Evolutionary conservation across 1,140 invertebrate genomes (phyloP).

Genomic region (Stenopsyche tienmushanensis): DNA sequence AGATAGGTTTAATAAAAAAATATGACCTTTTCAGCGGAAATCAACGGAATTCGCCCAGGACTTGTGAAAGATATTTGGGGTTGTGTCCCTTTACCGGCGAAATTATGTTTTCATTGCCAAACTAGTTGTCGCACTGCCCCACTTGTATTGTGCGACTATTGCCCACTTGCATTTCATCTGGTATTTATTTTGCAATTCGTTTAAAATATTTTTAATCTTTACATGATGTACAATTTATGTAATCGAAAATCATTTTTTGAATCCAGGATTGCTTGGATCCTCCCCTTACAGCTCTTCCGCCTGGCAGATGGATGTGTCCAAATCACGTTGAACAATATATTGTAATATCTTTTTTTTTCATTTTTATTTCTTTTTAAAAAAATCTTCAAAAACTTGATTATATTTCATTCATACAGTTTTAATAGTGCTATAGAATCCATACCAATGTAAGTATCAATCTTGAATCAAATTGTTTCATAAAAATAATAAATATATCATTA

Average conservation of each 20-base stretch:
- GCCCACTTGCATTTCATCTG: conserved; percentile 84
- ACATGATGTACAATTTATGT: too few relatives aligned
- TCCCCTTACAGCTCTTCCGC: conserved; percentile 82
- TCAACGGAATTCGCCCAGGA: conserved; percentile 41
- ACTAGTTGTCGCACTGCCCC: conserved; percentile 81
- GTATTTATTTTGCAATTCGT: conserved; percentile 35
- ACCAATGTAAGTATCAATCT: too few relatives aligned
- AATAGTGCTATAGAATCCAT: too few relatives aligned
- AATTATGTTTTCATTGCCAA: conserved; percentile 79
- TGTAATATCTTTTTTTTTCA: too few relatives aligned
- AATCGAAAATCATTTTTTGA: background rate
- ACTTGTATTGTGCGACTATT: conserved; percentile 91
- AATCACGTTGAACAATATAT: conserved; percentile 90
- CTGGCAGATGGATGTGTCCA: conserved; percentile 94
- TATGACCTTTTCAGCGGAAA: conserved; percentile 11
- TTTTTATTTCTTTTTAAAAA: too few relatives aligned
- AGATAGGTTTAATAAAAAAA: conserved; percentile 2
- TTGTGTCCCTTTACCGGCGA: conserved; percentile 78
- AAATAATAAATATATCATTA: too few relatives aligned
- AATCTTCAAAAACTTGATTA: background rate
- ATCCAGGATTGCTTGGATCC: conserved; percentile 86
- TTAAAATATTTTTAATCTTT: too few relatives aligned
- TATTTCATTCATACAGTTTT: too few relatives aligned
- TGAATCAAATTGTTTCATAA: too few relatives aligned
- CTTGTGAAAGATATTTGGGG: conserved; percentile 73